Evolutionary conservation across 2,113 vertebrate species (phyloP), one percentile per base, ranked within the genome.

Genomic region (Nibea albiflora): DNA sequence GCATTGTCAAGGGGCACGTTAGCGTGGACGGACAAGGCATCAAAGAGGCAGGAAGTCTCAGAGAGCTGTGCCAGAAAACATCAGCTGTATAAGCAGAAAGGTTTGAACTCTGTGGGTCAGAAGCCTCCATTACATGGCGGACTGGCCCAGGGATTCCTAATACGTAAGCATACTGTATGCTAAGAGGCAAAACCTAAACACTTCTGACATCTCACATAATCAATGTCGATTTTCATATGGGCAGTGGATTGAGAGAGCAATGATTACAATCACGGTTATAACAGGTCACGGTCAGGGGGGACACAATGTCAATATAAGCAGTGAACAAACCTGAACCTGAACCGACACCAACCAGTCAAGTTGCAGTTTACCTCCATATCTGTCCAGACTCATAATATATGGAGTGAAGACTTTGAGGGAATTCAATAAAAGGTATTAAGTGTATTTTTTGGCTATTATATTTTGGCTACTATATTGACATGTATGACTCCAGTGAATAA

Each of bases 31-130:
- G 79, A 93, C 77, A 73, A 87, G 86, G 90, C 88, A 89, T 92
- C 88, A 92, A 92, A 92, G 89, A 84, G 77, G 88, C 89, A 93
- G 92, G 90, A 93, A 94, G 90, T 91, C 85, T 85, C 72, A 83
- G 71, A 44, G 85, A 81, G 85, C 70, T 0, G 58, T 54, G 92
- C 92, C 92, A 94, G 86, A 95, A 91, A 93, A 90, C 92, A 93
- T 95, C 91, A 93, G 93, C 92, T 94, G 93, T 92, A 91, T 68
- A 93, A 93, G 89, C 91, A 94, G 76, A 86, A 84, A 80, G 76
- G 85, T 85, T 87, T 92, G 86, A 93, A 90, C 88, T 85, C 84
- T 85, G 65, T 2, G 65, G 93, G 92, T 93, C 92, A 93, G 84
- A 89, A 91, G 85, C 85, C 88, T 92, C 89, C 83, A 86, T 83